Evolutionary conservation across 2,797 vertebrate genomes (phyloP).

Genomic region (Falco cherrug): DNA sequence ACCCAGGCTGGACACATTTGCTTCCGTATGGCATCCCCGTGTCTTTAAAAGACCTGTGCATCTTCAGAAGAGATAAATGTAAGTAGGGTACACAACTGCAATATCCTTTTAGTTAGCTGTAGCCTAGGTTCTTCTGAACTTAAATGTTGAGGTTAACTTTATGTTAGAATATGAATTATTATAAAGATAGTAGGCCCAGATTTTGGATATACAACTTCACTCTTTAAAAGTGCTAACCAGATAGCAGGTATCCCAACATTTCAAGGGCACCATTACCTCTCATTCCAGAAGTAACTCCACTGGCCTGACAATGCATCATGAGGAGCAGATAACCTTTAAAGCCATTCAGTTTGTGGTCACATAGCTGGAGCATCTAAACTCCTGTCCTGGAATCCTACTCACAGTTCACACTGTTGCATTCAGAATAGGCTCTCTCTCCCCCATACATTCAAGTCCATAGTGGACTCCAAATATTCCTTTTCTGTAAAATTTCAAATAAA

Average conservation of each 20-base stretch:
- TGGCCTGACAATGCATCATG: not conserved
- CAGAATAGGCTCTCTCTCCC: not conserved
- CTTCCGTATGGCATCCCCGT: not conserved
- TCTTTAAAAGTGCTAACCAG: not conserved
- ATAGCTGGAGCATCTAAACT: not conserved
- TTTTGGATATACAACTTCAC: not conserved
- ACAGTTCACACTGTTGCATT: not conserved
- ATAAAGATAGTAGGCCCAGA: not conserved
- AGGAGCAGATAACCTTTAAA: not conserved
- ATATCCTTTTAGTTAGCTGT: not conserved
- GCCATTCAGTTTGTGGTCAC: not conserved
- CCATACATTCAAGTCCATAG: not conserved
- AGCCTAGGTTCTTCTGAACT: not conserved
- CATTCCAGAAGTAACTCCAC: not conserved
- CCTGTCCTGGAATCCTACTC: not conserved
- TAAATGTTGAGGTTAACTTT: not conserved
- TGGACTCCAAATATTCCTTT: not conserved
- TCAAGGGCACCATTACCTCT: not conserved
- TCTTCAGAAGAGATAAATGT: not conserved
- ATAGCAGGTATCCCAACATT: not conserved
- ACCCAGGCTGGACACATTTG: not conserved
- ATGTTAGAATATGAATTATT: not conserved
- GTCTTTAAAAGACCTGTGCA: not conserved
- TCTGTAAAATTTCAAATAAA: not conserved
- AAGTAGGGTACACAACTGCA: not conserved